A percentile compares a stretch with the other conserved stretches of the same genome.
phyloP scores from a whole-genome alignment of 1,140 invertebrate genomes.

The Zeugodacus cucurbitae region DNA sequence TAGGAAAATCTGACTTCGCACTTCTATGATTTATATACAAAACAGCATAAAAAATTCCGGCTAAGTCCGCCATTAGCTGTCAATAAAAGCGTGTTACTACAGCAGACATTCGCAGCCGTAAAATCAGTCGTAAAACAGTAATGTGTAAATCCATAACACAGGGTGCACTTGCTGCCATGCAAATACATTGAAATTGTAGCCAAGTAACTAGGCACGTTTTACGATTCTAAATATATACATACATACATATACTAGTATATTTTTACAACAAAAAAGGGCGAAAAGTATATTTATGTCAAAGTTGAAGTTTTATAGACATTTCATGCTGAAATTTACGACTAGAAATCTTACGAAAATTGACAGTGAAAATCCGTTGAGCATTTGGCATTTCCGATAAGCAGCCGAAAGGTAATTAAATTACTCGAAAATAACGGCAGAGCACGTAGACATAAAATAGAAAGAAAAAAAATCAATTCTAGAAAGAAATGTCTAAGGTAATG shows the following conservation, averaged over 20 bases:
- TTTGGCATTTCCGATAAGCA: neutral
- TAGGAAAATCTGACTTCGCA: neutral
- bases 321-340: neutral
- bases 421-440: neutral
- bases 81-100: neutral
- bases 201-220: neutral
- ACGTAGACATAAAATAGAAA: neutral
- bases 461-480: neutral
- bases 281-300: neutral
- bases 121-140: neutral
- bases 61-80: neutral
- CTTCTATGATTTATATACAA: neutral
- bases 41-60: neutral
- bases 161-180: neutral
- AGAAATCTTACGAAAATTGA: neutral
- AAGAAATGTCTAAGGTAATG: neutral
- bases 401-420: neutral
- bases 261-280: neutral
- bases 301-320: neutral
- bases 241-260: neutral
- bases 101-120: neutral
- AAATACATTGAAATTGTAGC: neutral
- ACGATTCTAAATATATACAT: neutral
- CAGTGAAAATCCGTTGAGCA: neutral
- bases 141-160: neutral